Base-by-base conservation (phyloP, 2,113 vertebrate species). In the Passer montanus region DNA sequence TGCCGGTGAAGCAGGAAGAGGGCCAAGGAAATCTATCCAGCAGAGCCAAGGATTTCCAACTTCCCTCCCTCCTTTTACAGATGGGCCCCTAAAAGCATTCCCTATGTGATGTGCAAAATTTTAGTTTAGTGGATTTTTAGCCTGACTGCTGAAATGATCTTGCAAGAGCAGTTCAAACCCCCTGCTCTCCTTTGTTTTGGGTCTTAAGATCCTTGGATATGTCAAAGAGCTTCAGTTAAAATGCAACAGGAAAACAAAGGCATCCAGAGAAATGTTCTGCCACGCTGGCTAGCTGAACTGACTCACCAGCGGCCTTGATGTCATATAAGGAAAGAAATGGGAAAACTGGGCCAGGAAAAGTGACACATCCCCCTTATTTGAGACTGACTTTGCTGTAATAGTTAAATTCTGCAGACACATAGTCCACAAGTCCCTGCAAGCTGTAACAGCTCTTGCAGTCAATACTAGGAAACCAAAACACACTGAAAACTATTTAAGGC, bases 1-100 rank as follows among this genome's bases (percentile, higher is more conserved):
- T 97, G 93, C 84, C 12, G 97, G 96, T 44, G 33, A 92, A 14
- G 43, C 64, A 81, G 43, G 22, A 68, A 58, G 64, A 49, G 22
- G 17, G n/a, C n/a, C 74, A 58, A 85, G n/a, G 60, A 46, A 95
- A 59, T 31, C 10, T 7, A 33, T 10, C 46, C 75, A 33, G 4
- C 43, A 15, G 4, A 56, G 59, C 15, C 76, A 55, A 17, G 3
- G 50, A 62, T 69, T 37, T 46, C 31, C 44, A 60, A 44, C 44
- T n/a, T 72, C 62, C 52, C 39, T 62, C 28, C 28, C 28, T 46
- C 43, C 37, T 64, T 47, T 30, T 24, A 22, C 2, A 69, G 19
- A 69, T 3, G 5, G 74, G 37, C 4, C 5, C 28, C 64, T 84
- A 33, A 74, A 90, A 74, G 46, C n/a, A 66, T 16, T 60, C n/a